These are phyloP conservation scores for Toxostoma redivivum DNA, from an alignment of 2,113 vertebrate species.

Conservation along the genomic window DNA sequence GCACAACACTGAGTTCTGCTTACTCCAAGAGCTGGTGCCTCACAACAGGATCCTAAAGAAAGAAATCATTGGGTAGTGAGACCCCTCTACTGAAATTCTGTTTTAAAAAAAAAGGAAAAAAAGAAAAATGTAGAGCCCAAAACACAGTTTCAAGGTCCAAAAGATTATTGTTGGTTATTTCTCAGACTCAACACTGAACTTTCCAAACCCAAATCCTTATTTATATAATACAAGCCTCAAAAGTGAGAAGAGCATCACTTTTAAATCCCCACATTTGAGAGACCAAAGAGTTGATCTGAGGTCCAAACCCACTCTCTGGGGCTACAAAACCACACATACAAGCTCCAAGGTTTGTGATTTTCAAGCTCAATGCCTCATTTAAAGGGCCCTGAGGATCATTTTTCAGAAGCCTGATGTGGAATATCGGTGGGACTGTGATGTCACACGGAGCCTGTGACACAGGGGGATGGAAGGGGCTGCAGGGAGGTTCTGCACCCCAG, in stretches of 20 bases:
- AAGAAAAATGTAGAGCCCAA: neutral
- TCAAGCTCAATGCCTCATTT: neutral
- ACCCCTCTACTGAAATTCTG: neutral
- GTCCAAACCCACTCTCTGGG: neutral
- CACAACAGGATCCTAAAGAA: neutral
- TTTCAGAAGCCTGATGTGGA: neutral
- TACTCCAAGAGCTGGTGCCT: neutral
- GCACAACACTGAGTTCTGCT: neutral
- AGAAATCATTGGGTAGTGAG: neutral
- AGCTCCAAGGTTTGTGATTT: neutral
- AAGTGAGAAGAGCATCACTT: neutral
- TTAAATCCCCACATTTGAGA: neutral
- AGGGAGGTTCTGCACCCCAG: neutral
- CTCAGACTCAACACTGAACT: neutral
- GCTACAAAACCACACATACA: neutral
- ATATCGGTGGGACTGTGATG: neutral
- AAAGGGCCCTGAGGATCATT: neutral
- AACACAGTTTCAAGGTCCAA: neutral
- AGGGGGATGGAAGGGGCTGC: fast-evolving
- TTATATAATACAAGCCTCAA: neutral
- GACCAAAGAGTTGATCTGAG: neutral
- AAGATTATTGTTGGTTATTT: neutral
- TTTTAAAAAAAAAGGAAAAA: neutral
- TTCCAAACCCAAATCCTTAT: neutral
- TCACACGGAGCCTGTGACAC: neutral